Evolutionary conservation across 2,797 vertebrate genomes (phyloP).

Genomic region (Zalophus californianus): DNA sequence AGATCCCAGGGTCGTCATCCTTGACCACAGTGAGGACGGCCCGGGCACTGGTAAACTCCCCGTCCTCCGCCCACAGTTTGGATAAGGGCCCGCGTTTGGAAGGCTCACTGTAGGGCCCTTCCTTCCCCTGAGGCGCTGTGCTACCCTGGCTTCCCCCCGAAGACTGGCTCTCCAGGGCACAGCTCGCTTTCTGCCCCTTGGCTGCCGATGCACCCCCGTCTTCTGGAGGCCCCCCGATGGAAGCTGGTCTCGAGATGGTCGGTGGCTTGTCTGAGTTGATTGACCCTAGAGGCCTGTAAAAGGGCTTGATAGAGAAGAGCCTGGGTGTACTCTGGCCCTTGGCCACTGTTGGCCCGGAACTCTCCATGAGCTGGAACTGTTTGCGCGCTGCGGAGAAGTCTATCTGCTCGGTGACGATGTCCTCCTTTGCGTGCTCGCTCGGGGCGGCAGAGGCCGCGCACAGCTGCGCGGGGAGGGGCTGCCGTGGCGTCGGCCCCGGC

Average conservation of each 20-base stretch:
- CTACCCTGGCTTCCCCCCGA: constrained; percentile 64
- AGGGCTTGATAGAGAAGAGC: constrained; percentile 95
- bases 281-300: constrained; percentile 90
- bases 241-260: constrained; percentile 80
- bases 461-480: not conserved
- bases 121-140: constrained; percentile 67
- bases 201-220: constrained; percentile 61
- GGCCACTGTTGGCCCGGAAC: constrained; percentile 79
- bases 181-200: constrained; percentile 87
- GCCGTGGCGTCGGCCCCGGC: constrained; percentile 64
- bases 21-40: constrained; percentile 94
- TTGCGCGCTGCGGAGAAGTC: constrained; percentile 95
- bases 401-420: constrained; percentile 96
- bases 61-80: constrained; percentile 92
- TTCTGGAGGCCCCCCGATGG: constrained; percentile 74
- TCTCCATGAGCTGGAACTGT: constrained; percentile 95
- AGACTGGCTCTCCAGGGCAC: constrained; percentile 80
- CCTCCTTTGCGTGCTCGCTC: constrained; percentile 89
- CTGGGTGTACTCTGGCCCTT: constrained; percentile 92
- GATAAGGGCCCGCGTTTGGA: constrained; percentile 81
- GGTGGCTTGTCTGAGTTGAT: constrained; percentile 81
- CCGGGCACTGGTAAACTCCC: constrained; percentile 94
- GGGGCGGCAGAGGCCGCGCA: constrained; percentile 58
- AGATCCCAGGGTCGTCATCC: constrained; percentile 92
- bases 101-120: constrained; percentile 76